Base-by-base conservation (phyloP, 1,140 invertebrate genomes). In the Drosophila tsacasi region DNA sequence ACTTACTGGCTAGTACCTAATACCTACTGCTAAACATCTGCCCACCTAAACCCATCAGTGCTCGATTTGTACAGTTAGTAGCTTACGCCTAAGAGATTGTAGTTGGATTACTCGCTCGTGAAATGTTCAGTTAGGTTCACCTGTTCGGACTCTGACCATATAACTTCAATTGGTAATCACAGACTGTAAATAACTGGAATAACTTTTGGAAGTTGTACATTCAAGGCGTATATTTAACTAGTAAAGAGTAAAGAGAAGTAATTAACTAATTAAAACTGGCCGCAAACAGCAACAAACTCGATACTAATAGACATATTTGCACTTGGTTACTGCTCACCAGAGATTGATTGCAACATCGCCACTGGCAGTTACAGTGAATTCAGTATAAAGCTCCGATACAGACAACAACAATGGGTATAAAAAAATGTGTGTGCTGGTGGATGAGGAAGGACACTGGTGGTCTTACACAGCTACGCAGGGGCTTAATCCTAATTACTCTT, bases 1-100 rank as follows among this genome's bases (percentile, higher is more conserved):
- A 67, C 74, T 80, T 85, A 90, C 10, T 55, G 35, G 32, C 74
- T 85, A 85, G 61, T 57, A 84, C 81, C 74, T 90, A 79, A 76
- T 50, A 90, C 85, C 85, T 90, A 90, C 85, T 90, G 85, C 85
- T 82, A 90, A 90, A 90, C 60, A 85, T 85, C 85, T 82, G 86
- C 85, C 85, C 63, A 75, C 81, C 85, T 79, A 71, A 63, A 76
- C 82, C 75, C 78, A 61, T 79, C 85, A 90, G 85, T 90, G 85
- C 61, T 76, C 39, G 42, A 71, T 66, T 81, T 50, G 57, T 64
- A 76, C 58, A 64, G n/a, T 17, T 68, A 23, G 27, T 68, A 59
- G 61, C 75, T 84, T 79, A 55, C 5, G 23, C 1, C 54, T 87
- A 69, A 69, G 60, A 81, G 47, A 77, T 81, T 78, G 64, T 77